These are phyloP conservation scores for Pseudococcus longispinus DNA, from an alignment of 2,888 invertebrate species.

Conservation along the genomic window DNA sequence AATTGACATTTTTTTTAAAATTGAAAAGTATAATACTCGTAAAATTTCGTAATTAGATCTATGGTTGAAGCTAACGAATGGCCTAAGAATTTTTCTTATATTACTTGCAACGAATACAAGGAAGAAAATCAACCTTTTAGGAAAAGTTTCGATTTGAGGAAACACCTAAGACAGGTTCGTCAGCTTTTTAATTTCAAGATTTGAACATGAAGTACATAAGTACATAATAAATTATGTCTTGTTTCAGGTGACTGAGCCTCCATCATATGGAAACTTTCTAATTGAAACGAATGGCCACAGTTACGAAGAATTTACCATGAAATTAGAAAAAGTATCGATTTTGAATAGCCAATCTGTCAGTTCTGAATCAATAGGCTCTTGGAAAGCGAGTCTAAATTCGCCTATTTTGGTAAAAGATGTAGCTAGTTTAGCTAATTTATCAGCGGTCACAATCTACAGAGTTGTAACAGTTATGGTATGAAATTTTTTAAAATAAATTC, in stretches of 20 bases:
- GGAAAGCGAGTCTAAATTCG: constrained; percentile 78
- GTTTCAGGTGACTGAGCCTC: constrained; percentile 65
- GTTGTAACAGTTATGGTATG: constrained; percentile 82
- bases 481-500: too few species aligned
- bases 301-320: constrained; percentile 78
- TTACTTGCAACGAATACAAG: constrained; percentile 80
- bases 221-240: neutral
- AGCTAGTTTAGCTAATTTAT: constrained; percentile 75
- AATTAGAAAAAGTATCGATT: constrained; percentile 74
- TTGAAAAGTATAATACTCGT: neutral
- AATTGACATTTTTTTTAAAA: neutral
- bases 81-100: constrained; percentile 76
- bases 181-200: neutral
- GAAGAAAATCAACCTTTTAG: constrained; percentile 78
- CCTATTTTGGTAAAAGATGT: constrained; percentile 72
- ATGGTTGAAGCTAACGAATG: constrained; percentile 70
- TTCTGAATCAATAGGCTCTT: constrained; percentile 74
- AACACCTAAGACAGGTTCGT: constrained; percentile 72
- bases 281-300: constrained; percentile 74
- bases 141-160: constrained; percentile 71
- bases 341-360: constrained; percentile 77
- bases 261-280: constrained; percentile 74
- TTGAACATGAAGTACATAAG: too few species aligned
- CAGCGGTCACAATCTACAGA: constrained; percentile 83
- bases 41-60: constrained; percentile 60